Conservation (phyloP, 2,797 vertebrate species). For the Mus caroli region DNA sequence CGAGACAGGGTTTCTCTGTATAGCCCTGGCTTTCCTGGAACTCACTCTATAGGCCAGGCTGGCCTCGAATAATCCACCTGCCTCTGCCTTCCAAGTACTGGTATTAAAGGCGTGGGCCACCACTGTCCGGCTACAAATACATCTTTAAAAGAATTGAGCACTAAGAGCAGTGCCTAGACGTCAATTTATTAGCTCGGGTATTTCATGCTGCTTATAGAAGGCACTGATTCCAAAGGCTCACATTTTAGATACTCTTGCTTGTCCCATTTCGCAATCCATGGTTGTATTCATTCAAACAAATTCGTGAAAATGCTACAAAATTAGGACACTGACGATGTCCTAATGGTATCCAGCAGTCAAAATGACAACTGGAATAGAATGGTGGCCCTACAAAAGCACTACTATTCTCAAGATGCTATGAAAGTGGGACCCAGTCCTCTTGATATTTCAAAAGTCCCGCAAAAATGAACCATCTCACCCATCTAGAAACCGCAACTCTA, state of each 20-base stretch:
- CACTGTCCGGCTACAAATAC: not conserved
- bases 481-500: not conserved
- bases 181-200: not conserved
- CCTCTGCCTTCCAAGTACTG: no score
- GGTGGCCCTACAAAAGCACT: not conserved
- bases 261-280: not conserved
- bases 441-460: slow-evolving; percentile 52
- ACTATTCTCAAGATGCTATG: not conserved
- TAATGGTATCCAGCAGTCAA: not conserved
- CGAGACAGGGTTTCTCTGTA: no score
- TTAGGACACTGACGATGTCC: not conserved
- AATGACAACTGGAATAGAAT: not conserved
- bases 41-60: no score
- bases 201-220: slow-evolving; percentile 22
- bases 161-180: not conserved
- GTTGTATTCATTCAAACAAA: not conserved
- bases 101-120: no score
- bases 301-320: not conserved
- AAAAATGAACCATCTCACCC: not conserved
- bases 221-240: not conserved
- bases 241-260: not conserved
- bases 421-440: not conserved
- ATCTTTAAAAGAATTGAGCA: not conserved
- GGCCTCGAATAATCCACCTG: no score
- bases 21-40: no score